Conservation (phyloP, 2,888 invertebrate species). For the Aricia artaxerxes region DNA sequence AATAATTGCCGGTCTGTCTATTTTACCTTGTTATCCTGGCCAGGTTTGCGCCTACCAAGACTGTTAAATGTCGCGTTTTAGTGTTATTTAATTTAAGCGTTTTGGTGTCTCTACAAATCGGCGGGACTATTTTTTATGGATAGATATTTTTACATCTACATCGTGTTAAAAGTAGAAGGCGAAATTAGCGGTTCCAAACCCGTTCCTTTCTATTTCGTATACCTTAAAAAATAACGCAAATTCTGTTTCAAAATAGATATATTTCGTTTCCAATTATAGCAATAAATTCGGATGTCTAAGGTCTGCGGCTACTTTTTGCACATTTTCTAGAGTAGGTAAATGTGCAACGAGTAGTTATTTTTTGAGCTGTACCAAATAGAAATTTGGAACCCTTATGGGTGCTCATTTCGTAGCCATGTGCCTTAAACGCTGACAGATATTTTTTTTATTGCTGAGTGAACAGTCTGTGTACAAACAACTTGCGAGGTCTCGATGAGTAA, state of each 20-base stretch:
- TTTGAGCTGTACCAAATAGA: slow-evolving; percentile 28
- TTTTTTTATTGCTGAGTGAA: slow-evolving; percentile 22
- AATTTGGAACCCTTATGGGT: neutral
- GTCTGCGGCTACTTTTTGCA: slow-evolving; percentile 1
- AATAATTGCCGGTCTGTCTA: slow-evolving; percentile 17
- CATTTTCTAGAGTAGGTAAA: neutral
- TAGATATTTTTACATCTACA: slow-evolving; percentile 13
- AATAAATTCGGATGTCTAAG: neutral
- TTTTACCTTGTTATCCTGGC: slow-evolving; percentile 25
- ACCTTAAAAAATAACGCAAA: neutral
- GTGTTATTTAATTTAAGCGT: slow-evolving; percentile 17
- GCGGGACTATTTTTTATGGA: slow-evolving; percentile 25
- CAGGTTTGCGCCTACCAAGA: slow-evolving; percentile 9
- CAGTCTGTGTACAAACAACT: slow-evolving; percentile 25
- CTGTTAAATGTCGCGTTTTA: slow-evolving; percentile 16
- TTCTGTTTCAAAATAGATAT: neutral
- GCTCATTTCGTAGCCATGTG: slow-evolving; percentile 28
- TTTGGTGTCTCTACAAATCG: slow-evolving; percentile 22
- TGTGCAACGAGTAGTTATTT: neutral
- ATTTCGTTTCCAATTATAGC: slow-evolving; percentile 1
- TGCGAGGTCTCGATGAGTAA: neutral
- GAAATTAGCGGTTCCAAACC: slow-evolving; percentile 20
- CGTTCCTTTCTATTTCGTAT: slow-evolving; percentile 29
- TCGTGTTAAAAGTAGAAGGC: slow-evolving; percentile 26
- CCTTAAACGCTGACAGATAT: slow-evolving; percentile 29